Conservation (phyloP, 1,140 invertebrate species). For the Andrena cerasifolii region DNA sequence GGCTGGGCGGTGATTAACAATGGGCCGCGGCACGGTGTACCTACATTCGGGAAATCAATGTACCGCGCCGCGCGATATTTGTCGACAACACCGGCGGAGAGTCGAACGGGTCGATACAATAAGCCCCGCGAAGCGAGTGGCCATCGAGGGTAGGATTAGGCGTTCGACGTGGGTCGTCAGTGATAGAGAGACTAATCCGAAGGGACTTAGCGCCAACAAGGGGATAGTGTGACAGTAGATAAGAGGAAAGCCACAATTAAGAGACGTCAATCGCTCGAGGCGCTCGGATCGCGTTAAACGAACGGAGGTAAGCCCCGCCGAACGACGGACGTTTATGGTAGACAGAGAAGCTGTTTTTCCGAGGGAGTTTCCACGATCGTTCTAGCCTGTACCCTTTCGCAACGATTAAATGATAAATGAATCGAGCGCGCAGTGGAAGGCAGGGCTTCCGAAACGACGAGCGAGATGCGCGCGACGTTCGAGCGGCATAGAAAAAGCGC, state of each 20-base stretch:
- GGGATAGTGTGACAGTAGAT: constrained; percentile 80
- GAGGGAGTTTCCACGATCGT: too few species aligned
- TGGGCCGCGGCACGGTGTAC: constrained; percentile 36
- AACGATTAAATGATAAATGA: background rate
- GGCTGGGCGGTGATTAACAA: constrained; percentile 43
- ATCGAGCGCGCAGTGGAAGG: background rate
- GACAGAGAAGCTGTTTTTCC: background rate
- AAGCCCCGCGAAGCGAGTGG: constrained; percentile 31
- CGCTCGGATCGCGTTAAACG: constrained; percentile 9
- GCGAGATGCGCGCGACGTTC: constrained; percentile 22
- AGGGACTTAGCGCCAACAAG: constrained; percentile 68
- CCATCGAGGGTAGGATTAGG: constrained; percentile 76
- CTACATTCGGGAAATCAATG: constrained; percentile 41
- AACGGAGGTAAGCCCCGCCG: background rate
- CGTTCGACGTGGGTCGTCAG: constrained; percentile 71
- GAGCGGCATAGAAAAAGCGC: constrained; percentile 22
- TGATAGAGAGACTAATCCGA: constrained; percentile 80
- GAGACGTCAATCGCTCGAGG: constrained; percentile 72
- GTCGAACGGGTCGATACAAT: constrained; percentile 52
- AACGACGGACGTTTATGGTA: background rate
- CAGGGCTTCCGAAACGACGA: background rate
- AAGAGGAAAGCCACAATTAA: constrained; percentile 79
- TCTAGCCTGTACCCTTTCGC: background rate
- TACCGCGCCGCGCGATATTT: constrained; percentile 46
- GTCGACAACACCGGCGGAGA: constrained; percentile 40